Base-by-base conservation (phyloP, 2,113 vertebrate genomes). In the Elaphurus davidianus region DNA sequence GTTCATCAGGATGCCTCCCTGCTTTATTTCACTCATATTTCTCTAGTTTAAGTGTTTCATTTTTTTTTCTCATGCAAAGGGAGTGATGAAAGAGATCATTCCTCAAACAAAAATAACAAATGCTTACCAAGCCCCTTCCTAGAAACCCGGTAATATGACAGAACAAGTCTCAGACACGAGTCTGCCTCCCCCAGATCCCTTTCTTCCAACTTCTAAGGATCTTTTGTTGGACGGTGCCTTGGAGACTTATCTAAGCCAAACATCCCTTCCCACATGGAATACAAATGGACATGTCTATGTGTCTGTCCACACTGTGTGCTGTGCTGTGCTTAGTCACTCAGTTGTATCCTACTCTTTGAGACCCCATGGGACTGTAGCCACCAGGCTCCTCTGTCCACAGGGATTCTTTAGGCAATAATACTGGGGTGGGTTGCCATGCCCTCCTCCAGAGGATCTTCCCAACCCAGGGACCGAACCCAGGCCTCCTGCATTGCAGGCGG, bases 11-110 rank as follows among this genome's bases (percentile, higher is more conserved):
- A 82, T 6, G 13, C 47, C 40, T 74, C 30, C 23, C 3, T 90
- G 40, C 57, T 90, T 95, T 52, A 93, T 90, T 96, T 93, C 47
- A 94, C 47, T 87, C 57, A 40, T 55, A 93, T 89, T 95, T 93
- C 47, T 90, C 45, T 83, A 71, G 47, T 40, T 87, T 76, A 12
- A 90, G 15, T 74, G 25, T 60, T 50, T 36, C 85, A 12, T 23
- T 14, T 52, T 82, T 52, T 82, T 93, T 85, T 87, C 28, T 13
- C 33, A 50, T 45, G 12, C 76, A 79, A 84, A 92, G 3, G 6
- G 25, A 89, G 83, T 27, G 64, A 57, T 86, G 78, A 94, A 57
- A 94, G 4, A 78, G 7, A 95, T 81, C 17, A 6, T 74, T 87
- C 47, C 54, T 15, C 12, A 84, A 74, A 67, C 9, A 74, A 87